Conservation (phyloP, 1,140 invertebrate species). For the Drosophila guanche region DNA sequence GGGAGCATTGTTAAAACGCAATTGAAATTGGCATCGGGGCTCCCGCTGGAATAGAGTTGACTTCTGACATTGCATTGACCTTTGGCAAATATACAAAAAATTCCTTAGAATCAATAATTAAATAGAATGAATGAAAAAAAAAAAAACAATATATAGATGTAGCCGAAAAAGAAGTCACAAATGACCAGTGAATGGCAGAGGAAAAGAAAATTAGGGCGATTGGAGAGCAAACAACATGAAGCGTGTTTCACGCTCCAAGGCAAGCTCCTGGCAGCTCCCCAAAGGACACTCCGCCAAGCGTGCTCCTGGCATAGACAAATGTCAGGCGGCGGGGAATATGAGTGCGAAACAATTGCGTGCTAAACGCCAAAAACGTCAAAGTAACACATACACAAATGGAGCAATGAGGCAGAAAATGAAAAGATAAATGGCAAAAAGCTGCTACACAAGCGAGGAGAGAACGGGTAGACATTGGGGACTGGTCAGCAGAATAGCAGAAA, state of each 20-base stretch:
- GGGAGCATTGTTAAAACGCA: constrained; percentile 68
- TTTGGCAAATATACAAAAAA: constrained; percentile 56
- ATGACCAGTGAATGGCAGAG: constrained; percentile 62
- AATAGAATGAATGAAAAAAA: constrained; percentile 46
- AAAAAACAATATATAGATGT: constrained; percentile 20
- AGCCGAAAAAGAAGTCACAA: constrained; percentile 55
- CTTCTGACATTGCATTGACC: constrained; percentile 72
- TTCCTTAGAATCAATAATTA: constrained; percentile 75
- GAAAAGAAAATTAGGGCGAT: constrained; percentile 51
- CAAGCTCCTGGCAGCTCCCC: constrained; percentile 12
- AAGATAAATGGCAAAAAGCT: constrained; percentile 65
- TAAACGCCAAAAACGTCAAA: constrained; percentile 79
- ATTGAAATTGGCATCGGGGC: constrained; percentile 52
- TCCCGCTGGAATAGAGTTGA: constrained; percentile 43
- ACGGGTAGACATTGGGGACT: neutral
- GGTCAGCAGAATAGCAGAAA: constrained; percentile 1
- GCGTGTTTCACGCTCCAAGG: constrained; percentile 57
- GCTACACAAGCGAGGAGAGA: constrained; percentile 6
- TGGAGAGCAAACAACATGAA: constrained; percentile 51
- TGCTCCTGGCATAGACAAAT: constrained; percentile 39
- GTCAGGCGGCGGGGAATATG: constrained; percentile 48
- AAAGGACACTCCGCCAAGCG: constrained; percentile 4
- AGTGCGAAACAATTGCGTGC: constrained; percentile 80
- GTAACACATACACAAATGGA: constrained; percentile 47
- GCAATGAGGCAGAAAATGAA: constrained; percentile 62